Evolutionary conservation across 2,888 invertebrate species (phyloP), one percentile per base, ranked within the genome.

Genomic region (Furcula furcula): DNA sequence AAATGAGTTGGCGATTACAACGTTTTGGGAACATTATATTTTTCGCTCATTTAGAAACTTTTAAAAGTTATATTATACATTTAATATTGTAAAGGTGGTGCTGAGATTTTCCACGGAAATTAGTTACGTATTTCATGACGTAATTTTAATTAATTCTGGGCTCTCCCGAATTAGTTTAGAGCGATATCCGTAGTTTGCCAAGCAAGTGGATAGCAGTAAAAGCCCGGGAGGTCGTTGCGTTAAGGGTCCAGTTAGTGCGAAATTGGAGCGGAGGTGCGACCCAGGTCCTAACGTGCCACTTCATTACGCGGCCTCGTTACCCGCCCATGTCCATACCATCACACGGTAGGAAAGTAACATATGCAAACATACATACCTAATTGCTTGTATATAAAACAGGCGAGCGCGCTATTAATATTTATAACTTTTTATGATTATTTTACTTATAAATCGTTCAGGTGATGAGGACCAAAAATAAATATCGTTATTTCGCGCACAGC

Each of bases 261-360:
- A 79, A 79, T 79, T 77, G 75, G 71, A 69, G 66, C 66, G 69
- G 50, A 69, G 70, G 66, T 69, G 68, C 64, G 65, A 64, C 68
- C 73, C 69, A 65, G 68, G 66, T 61, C 69, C 75, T 76, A 76
- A 79, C 75, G 74, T 58, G 76, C 64, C 76, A 76, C 75, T 81
- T 81, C 79, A 81, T 82, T 82, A 82, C 68, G 61, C 61, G 63
- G 63, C 69, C 76, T 78, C 77, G 74, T 81, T 81, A 76, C 69
- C 65, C 56, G 58, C 66, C 64, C 60, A 55, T 61, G 54, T 55
- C 60, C 56, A 64, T 61, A 57, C 47, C 56, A 59, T 57, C 59
- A 55, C 52, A 36, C 10, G 35, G 27, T 31, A 22, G 18, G 37
- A 28, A 40, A 13, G 30, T 13, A 11, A 32, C 40, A 36, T 30